phyloP scores from a whole-genome alignment of 2,113 vertebrate genomes.

The Mesocricetus auratus region DNA sequence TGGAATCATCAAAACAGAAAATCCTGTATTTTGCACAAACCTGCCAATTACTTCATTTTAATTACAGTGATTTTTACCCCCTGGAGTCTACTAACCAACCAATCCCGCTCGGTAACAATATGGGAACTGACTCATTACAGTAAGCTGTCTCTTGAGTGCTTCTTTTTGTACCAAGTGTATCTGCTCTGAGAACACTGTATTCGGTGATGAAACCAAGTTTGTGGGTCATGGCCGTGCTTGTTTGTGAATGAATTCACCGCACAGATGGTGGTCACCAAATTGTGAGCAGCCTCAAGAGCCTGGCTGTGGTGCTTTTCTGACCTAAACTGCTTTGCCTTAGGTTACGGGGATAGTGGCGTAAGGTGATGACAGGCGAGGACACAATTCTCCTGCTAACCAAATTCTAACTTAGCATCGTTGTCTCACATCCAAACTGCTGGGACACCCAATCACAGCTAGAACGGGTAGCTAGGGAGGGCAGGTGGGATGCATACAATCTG shows the following conservation, averaged over 20 bases:
- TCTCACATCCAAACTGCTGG: conserved; percentile 15
- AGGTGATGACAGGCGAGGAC: neutral
- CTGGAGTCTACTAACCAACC: conserved; percentile 46
- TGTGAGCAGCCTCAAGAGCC: neutral
- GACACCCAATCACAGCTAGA: neutral
- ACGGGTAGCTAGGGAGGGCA: neutral
- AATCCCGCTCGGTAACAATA: conserved; percentile 36
- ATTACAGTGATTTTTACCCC: conserved; percentile 66
- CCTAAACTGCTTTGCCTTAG: neutral
- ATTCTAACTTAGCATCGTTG: conserved; percentile 1
- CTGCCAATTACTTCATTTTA: conserved; percentile 77
- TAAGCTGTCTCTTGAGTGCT: conserved; percentile 53
- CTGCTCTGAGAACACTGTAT: neutral
- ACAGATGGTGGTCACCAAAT: neutral
- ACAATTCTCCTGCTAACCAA: conserved; percentile 52
- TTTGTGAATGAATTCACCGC: neutral
- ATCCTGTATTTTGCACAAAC: conserved; percentile 66
- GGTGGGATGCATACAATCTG: neutral
- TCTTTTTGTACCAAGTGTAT: conserved; percentile 6
- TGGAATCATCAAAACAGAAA: conserved; percentile 66
- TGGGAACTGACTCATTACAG: conserved; percentile 58
- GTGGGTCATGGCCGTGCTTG: neutral
- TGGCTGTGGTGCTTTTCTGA: neutral
- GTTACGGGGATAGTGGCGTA: neutral
- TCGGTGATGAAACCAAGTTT: neutral